Evolutionary conservation across 2,113 vertebrate species (phyloP).

Genomic region (Salvator merianae): DNA sequence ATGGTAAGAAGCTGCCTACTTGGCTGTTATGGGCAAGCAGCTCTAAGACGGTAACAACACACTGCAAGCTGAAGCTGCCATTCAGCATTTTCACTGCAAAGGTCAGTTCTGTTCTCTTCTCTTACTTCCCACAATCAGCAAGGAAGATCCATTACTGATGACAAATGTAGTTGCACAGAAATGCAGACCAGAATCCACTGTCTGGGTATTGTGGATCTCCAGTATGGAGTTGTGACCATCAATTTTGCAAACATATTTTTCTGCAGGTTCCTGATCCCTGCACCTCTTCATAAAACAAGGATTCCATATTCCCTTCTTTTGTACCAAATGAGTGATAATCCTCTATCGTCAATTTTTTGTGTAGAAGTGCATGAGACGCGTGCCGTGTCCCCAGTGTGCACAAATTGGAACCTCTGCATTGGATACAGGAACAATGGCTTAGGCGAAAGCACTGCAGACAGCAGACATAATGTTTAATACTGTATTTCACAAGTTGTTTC

Average conservation of each 20-base stretch:
- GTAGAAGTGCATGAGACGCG: neutral
- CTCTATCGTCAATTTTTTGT: too few species aligned
- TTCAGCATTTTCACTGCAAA: neutral
- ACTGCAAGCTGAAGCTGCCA: too few species aligned
- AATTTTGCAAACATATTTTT: neutral
- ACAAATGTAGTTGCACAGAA: neutral
- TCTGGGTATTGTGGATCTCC: neutral
- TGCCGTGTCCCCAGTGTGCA: neutral
- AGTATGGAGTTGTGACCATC: neutral
- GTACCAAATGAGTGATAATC: neutral
- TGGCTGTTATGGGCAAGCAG: too few species aligned
- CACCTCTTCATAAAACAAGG: neutral
- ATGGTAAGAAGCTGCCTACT: too few species aligned
- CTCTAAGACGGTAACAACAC: too few species aligned
- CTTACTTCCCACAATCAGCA: slow-evolving; percentile 14
- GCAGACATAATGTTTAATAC: neutral
- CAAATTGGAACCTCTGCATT: neutral
- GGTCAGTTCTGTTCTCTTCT: too few species aligned
- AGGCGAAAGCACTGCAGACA: neutral
- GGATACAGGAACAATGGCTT: neutral
- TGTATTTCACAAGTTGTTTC: too few species aligned
- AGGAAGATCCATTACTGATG: neutral
- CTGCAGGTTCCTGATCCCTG: rapidly evolving
- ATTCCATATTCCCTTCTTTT: neutral
- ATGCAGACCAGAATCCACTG: neutral